Evolutionary conservation across 92 coral and sea anemone species (phyloP), one percentile per base, ranked within the genome.

Genomic region (Muricea muricata): DNA sequence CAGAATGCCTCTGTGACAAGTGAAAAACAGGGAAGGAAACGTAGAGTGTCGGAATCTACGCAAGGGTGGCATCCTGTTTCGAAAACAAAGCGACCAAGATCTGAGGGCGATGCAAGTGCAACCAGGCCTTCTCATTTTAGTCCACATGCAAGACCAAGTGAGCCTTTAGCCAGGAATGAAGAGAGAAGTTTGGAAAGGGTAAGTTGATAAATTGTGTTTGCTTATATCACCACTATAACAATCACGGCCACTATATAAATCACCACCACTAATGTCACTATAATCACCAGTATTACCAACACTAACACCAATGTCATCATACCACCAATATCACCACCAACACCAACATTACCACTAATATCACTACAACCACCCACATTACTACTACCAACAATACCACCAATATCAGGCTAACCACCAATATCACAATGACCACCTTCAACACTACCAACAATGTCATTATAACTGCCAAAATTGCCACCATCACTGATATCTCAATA

Each of bases 31-130:
- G 80, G 80, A 12, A 29, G 65, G 13, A 75, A 75, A 58, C 52
- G 80, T 40, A 75, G 80, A 20, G 80, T 75, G 41, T 75, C 80
- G 7, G 80, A 75, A 31, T 47, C 80, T 0, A 75, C 80, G 4
- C 65, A 41, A 8, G 65, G 80, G 0, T 75, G 65, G 80, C 40
- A 75, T 11, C 80, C 80, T 10, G 13, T 10, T 52, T 4, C 60
- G 0, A 47, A 75, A 31, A 75, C 25, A 65, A 75, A 75, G 18
- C 80, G 80, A 45, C 80, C 80, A 1, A 52, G 65, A 20, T 75
- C 80, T 0, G 80, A 75, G 56, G 80, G 65, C 12, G 80, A 75
- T 25, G 0, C 28, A 0, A 26, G 65, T 15, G 50, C 80, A 40
- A 65, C 80, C 1, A 75, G 80, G 33, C 42, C 80, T 32, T 48